Conservation (phyloP, 2,888 invertebrate species). For the Morpho deidamia region DNA sequence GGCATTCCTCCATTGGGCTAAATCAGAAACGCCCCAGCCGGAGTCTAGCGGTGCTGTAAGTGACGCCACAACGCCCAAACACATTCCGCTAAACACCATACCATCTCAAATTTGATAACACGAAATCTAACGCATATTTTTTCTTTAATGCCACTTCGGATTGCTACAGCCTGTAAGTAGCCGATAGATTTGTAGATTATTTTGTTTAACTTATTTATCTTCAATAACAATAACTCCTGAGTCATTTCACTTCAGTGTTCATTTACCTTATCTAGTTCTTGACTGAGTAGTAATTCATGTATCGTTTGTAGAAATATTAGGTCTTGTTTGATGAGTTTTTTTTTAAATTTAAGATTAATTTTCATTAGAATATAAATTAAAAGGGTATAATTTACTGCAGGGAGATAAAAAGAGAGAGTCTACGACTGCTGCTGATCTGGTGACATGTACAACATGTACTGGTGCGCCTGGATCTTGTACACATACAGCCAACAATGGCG, state of each 20-base stretch:
- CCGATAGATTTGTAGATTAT: constrained; percentile 25
- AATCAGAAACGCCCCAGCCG: constrained; percentile 61
- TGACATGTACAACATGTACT: constrained; percentile 88
- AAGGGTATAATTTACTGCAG: constrained; percentile 55
- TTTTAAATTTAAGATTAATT: background rate
- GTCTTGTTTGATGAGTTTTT: background rate
- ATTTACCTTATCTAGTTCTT: background rate
- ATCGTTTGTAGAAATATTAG: constrained; percentile 5
- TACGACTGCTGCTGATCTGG: constrained; percentile 88
- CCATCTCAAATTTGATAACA: constrained; percentile 52
- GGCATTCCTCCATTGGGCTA: constrained; percentile 66
- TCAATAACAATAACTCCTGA: constrained; percentile 11
- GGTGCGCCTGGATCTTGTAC: constrained; percentile 88
- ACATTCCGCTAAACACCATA: constrained; percentile 37
- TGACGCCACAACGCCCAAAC: constrained; percentile 50
- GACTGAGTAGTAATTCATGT: background rate
- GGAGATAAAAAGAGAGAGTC: constrained; percentile 92
- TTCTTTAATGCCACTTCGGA: constrained; percentile 74
- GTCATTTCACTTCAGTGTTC: constrained; percentile 11
- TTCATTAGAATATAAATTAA: background rate
- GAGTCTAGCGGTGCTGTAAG: constrained; percentile 72
- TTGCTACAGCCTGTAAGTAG: constrained; percentile 74
- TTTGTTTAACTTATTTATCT: constrained; percentile 5
- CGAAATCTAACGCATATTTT: constrained; percentile 70
- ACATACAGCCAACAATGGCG: constrained; percentile 92